Conservation (phyloP, 1,140 invertebrate genomes). For the Drosophila erecta region DNA sequence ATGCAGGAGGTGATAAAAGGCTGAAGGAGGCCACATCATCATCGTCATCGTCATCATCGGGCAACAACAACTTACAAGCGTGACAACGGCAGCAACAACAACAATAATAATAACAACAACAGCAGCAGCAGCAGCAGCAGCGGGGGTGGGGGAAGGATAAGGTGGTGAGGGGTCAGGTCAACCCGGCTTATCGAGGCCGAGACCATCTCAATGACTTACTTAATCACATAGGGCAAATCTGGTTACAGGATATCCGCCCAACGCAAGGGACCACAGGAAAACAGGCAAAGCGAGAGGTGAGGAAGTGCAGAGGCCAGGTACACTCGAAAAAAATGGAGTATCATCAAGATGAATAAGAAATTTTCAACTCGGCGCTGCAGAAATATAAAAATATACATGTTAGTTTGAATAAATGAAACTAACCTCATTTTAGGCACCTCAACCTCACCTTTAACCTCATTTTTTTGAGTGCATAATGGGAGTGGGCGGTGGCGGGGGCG, state of each 20-base stretch:
- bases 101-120: slow-evolving; percentile 18
- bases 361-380: too few species aligned
- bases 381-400: too few species aligned
- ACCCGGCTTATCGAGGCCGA: slow-evolving; percentile 66
- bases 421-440: too few species aligned
- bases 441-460: too few species aligned
- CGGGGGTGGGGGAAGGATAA: slow-evolving; percentile 5
- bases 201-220: slow-evolving; percentile 81
- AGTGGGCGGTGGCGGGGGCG: slow-evolving; percentile 24
- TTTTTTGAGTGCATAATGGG: slow-evolving; percentile 16
- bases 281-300: slow-evolving; percentile 20
- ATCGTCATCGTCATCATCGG: slow-evolving; percentile 31
- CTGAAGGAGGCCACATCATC: slow-evolving; percentile 46
- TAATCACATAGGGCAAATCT: slow-evolving; percentile 82
- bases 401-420: too few species aligned
- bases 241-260: slow-evolving; percentile 78
- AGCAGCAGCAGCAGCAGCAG: not conserved
- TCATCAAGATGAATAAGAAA: too few species aligned
- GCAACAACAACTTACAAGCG: slow-evolving; percentile 70
- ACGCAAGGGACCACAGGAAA: slow-evolving; percentile 45
- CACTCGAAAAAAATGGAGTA: not conserved
- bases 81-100: slow-evolving; percentile 45
- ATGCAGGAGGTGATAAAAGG: slow-evolving; percentile 66
- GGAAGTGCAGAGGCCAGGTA: not conserved
- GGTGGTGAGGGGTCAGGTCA: slow-evolving; percentile 39